Conservation (phyloP, 2,797 vertebrate genomes). For the Saguinus oedipus region DNA sequence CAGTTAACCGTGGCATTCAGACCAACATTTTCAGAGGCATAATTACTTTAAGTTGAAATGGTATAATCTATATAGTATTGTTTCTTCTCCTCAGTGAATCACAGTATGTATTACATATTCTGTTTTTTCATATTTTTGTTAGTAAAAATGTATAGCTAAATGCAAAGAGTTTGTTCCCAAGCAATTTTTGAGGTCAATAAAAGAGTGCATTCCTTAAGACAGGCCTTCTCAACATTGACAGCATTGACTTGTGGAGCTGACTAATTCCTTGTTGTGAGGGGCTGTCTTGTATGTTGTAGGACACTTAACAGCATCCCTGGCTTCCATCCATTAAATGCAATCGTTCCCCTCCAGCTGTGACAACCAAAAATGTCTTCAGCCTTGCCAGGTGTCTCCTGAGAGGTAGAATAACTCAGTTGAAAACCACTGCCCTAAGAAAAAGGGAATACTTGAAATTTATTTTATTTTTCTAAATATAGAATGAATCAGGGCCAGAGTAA, state of each 20-base stretch:
- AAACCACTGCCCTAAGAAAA: not conserved
- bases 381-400: not conserved
- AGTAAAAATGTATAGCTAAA: not conserved
- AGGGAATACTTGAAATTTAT: not conserved
- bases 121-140: not conserved
- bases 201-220: not conserved
- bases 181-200: not conserved
- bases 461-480: not conserved
- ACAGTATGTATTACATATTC: not conserved
- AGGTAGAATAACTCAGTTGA: not conserved
- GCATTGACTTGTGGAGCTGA: not conserved
- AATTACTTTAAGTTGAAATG: not conserved
- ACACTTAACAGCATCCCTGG: not conserved
- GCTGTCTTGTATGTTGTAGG: not conserved
- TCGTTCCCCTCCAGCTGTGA: not conserved
- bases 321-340: not conserved
- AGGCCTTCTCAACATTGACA: not conserved
- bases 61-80: not conserved
- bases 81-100: slow-evolving; percentile 18
- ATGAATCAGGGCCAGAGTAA: not conserved
- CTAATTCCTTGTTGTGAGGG: not conserved
- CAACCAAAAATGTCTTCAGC: not conserved
- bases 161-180: not conserved
- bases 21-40: not conserved
- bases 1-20: not conserved